These are phyloP conservation scores for Mythimna albipuncta DNA, from an alignment of 2,888 invertebrate genomes.

Conservation along the genomic window DNA sequence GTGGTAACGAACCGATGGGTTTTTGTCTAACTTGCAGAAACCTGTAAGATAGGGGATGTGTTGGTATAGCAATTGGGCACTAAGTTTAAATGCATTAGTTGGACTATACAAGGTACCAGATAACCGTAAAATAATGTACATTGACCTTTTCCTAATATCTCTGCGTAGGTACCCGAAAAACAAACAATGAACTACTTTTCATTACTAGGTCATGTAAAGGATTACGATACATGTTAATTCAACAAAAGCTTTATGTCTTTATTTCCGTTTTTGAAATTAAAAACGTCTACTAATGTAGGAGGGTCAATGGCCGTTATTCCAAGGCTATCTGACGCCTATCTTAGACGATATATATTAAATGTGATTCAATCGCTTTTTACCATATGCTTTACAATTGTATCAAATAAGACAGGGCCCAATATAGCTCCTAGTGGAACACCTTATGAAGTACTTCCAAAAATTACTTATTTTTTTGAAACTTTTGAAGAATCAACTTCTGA, in stretches of 20 bases:
- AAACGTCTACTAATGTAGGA: too few relatives aligned
- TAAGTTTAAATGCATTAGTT: not conserved
- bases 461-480: not conserved
- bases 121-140: too few relatives aligned
- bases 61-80: not conserved
- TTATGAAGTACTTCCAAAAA: not conserved
- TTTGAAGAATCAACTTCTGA: not conserved
- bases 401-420: not conserved
- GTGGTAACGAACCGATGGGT: conserved; percentile 72
- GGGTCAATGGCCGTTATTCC: too few relatives aligned
- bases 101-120: too few relatives aligned
- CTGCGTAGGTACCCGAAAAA: too few relatives aligned
- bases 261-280: too few relatives aligned
- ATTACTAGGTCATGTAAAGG: too few relatives aligned
- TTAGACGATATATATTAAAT: not conserved
- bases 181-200: too few relatives aligned
- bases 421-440: conserved; percentile 17
- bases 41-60: conserved; percentile 61
- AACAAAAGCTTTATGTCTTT: too few relatives aligned
- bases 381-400: not conserved
- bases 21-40: conserved; percentile 70
- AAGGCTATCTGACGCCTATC: too few relatives aligned
- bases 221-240: too few relatives aligned
- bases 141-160: too few relatives aligned
- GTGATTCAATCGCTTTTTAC: not conserved